A percentile compares a stretch with the other conserved stretches of the same genome.
These are phyloP conservation scores for Planococcus citri DNA, from an alignment of 1,140 invertebrate species.

Conservation along the genomic window DNA sequence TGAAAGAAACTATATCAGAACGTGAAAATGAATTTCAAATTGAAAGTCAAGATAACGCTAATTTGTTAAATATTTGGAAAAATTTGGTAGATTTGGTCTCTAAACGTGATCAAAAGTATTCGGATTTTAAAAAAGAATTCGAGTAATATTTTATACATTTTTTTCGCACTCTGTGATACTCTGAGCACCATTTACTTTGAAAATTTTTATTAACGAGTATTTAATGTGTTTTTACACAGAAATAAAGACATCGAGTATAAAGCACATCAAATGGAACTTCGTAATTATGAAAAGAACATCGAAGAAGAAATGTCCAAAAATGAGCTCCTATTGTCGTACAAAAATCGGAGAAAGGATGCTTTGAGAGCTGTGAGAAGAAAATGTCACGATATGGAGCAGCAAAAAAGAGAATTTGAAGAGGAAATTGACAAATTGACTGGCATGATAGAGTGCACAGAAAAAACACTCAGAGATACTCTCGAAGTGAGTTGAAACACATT, in stretches of 20 bases:
- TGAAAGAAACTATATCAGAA: neutral
- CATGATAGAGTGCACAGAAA: neutral
- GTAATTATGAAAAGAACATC: neutral
- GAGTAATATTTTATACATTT: conserved; percentile 8
- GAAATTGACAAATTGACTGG: neutral
- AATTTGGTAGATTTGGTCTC: neutral
- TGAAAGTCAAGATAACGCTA: neutral
- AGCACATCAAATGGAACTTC: neutral
- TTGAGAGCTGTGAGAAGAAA: neutral
- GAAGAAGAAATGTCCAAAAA: neutral
- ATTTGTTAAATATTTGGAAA: neutral
- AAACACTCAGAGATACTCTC: neutral
- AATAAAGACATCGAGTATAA: neutral
- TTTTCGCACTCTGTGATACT: neutral
- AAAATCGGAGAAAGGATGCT: neutral
- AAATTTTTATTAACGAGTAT: too few species aligned
- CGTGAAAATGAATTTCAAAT: neutral
- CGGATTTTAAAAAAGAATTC: neutral
- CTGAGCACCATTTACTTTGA: neutral
- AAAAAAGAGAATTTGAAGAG: neutral
- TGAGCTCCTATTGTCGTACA: neutral
- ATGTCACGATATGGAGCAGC: neutral
- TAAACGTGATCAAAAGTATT: neutral
- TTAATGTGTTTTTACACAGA: neutral
- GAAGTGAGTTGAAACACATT: neutral